These are phyloP conservation scores for Cataglyphis rosenhaueri DNA, from an alignment of 2,888 invertebrate species.

Conservation along the genomic window DNA sequence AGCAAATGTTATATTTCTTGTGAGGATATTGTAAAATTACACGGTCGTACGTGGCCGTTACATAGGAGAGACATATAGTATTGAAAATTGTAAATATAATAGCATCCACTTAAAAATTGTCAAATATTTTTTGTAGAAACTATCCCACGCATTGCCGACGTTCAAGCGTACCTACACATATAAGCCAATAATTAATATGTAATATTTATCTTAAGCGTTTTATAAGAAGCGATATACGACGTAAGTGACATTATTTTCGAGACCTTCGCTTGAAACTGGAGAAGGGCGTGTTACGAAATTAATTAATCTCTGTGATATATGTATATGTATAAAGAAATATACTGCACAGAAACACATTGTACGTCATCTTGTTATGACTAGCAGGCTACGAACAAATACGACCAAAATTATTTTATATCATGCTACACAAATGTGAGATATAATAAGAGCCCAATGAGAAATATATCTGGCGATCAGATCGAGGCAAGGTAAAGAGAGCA, in stretches of 20 bases:
- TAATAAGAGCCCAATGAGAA: neutral
- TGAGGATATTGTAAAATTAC: constrained; percentile 52
- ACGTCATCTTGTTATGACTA: constrained; percentile 64
- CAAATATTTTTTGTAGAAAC: constrained; percentile 74
- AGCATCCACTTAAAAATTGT: constrained; percentile 69
- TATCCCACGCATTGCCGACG: constrained; percentile 57
- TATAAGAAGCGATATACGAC: constrained; percentile 65
- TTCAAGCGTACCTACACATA: constrained; percentile 59
- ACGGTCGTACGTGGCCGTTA: constrained; percentile 46
- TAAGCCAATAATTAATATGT: constrained; percentile 59
- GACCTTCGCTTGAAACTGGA: constrained; percentile 69
- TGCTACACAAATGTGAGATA: constrained; percentile 25
- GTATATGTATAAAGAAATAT: constrained; percentile 65
- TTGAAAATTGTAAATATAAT: constrained; percentile 65
- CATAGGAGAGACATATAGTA: neutral
- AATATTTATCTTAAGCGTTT: constrained; percentile 71
- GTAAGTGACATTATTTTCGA: constrained; percentile 75
- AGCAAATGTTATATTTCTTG: constrained; percentile 59
- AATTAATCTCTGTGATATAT: constrained; percentile 77
- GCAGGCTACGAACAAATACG: constrained; percentile 56
- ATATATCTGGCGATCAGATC: neutral
- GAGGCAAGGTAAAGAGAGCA: neutral
- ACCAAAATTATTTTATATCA: constrained; percentile 75
- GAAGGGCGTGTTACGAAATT: constrained; percentile 67
- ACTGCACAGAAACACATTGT: constrained; percentile 59